A percentile compares a stretch with the other conserved stretches of the same genome.
Evolutionary conservation across 2,113 vertebrate genomes (phyloP).

Genomic region (Aegithalos caudatus): DNA sequence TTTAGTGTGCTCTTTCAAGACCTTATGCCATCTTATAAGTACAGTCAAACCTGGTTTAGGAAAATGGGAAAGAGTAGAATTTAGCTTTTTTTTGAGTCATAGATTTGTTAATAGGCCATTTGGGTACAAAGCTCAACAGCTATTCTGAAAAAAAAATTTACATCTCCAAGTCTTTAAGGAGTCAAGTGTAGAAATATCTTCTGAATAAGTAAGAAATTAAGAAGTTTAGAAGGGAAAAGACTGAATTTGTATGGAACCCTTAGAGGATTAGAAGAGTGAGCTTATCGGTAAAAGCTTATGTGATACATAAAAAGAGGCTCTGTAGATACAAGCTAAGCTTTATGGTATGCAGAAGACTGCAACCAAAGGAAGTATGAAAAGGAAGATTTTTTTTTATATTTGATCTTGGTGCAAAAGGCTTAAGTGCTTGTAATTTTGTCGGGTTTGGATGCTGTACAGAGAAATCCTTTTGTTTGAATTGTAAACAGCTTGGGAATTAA

Average conservation of each 20-base stretch:
- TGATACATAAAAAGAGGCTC: not conserved
- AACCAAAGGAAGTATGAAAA: not conserved
- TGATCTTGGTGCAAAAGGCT: not conserved
- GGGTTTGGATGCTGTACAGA: not conserved
- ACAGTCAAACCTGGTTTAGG: not conserved
- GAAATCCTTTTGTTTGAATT: slow-evolving; percentile 29
- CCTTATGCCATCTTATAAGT: not conserved
- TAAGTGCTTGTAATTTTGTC: not conserved
- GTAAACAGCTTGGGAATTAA: not conserved
- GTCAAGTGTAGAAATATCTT: not conserved
- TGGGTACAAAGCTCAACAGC: not conserved
- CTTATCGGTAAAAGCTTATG: slow-evolving; percentile 1
- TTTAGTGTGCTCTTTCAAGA: not conserved
- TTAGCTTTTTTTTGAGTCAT: not conserved
- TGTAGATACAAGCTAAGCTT: not conserved
- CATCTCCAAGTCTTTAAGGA: not conserved
- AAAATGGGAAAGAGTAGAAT: not conserved
- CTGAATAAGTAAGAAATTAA: slow-evolving; percentile 26
- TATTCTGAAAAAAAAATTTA: not conserved
- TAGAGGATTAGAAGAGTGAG: not conserved
- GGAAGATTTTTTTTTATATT: not conserved
- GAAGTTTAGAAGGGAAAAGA: not conserved
- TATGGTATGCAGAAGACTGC: not conserved
- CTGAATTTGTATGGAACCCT: not conserved
- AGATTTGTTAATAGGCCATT: not conserved